Conservation (phyloP, 2,113 vertebrate species). For the Corydoras maculifer region DNA sequence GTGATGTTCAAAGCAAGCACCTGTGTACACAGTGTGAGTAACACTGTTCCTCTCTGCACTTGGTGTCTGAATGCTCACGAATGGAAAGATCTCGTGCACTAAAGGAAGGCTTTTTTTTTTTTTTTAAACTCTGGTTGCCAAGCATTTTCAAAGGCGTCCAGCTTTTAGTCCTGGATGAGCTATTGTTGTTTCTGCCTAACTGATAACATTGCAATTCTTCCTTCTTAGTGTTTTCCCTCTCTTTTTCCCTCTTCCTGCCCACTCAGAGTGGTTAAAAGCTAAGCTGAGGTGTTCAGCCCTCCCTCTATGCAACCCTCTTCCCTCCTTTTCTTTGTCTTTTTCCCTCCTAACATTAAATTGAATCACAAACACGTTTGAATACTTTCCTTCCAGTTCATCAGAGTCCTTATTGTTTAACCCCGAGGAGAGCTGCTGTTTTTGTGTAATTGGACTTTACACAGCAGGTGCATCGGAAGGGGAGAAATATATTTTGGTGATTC, state of each 20-base stretch:
- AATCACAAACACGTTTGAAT: conserved; percentile 2
- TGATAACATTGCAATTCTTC: conserved; percentile 25
- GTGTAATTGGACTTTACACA: conserved; percentile 1
- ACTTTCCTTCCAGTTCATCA: background rate
- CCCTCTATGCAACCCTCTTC: conserved; percentile 21
- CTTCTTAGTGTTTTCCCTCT: conserved; percentile 17
- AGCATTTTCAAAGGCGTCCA: background rate
- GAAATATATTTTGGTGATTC: conserved; percentile 22
- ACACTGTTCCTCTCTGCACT: background rate
- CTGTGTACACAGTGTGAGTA: conserved; percentile 25
- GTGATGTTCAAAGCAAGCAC: conserved; percentile 1
- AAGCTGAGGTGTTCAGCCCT: background rate
- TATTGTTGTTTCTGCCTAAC: conserved; percentile 21
- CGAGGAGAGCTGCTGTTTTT: background rate
- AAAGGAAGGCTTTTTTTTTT: background rate
- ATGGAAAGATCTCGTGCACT: background rate
- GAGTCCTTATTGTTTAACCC: background rate
- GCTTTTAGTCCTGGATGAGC: conserved; percentile 23
- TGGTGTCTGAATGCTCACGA: background rate
- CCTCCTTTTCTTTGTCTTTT: conserved; percentile 28
- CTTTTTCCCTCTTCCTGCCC: conserved; percentile 28
- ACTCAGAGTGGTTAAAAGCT: conserved; percentile 14
- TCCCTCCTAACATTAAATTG: conserved; percentile 25
- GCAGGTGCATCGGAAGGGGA: conserved; percentile 6
- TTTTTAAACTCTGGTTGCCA: background rate